These are phyloP conservation scores for Thamnophis elegans DNA, from an alignment of 2,797 vertebrate species.

Conservation along the genomic window DNA sequence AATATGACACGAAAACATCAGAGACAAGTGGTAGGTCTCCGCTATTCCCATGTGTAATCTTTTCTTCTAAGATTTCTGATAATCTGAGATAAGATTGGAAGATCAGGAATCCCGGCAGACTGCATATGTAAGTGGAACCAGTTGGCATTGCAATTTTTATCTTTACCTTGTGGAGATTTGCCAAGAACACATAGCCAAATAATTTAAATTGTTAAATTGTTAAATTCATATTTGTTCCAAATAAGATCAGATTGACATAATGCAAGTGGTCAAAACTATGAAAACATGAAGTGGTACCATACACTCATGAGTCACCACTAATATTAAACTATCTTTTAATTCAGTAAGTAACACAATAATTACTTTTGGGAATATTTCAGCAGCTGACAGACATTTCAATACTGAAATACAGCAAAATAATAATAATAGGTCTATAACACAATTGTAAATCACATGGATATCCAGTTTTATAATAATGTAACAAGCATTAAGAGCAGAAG, in stretches of 20 bases:
- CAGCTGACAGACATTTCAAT: not conserved
- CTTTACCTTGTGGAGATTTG: not conserved
- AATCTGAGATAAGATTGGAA: not conserved
- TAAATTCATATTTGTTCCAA: not conserved
- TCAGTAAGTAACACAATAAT: not conserved
- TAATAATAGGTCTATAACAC: not conserved
- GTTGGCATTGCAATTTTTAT: not conserved
- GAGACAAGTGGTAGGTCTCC: not conserved
- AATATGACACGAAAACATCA: not conserved
- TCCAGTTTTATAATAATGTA: not conserved
- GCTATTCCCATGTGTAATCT: not conserved
- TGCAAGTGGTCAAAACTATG: not conserved
- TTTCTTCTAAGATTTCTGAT: not conserved
- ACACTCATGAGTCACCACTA: not conserved
- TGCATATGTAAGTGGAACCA: not conserved
- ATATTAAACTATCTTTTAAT: not conserved
- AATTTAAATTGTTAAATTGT: not conserved
- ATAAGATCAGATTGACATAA: not conserved
- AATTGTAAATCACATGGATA: not conserved
- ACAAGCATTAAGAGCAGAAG: not conserved
- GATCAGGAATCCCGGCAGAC: not conserved
- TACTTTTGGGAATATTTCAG: not conserved
- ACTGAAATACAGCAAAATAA: not conserved
- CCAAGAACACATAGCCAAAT: not conserved
- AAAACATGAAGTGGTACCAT: not conserved